phyloP scores from a whole-genome alignment of 2,797 vertebrate genomes.

The Enoplosus armatus region DNA sequence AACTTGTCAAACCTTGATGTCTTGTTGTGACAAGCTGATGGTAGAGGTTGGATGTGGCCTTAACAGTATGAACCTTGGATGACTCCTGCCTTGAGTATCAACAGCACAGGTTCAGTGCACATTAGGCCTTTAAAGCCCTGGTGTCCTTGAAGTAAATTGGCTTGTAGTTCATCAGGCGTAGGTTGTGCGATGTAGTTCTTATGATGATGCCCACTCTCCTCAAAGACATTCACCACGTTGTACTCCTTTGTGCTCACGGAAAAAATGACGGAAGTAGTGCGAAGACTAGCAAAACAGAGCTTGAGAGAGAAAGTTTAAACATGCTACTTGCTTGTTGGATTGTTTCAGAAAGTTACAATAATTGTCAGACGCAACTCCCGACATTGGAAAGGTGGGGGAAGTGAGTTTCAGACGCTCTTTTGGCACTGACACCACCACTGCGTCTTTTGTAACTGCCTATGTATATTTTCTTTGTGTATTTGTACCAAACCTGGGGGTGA shows the following conservation, averaged over 20 bases:
- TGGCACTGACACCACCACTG: not conserved
- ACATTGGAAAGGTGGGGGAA: not conserved
- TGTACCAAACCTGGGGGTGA: not conserved
- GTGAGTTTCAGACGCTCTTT: not conserved
- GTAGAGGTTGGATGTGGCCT: not conserved
- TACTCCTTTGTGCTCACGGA: not conserved
- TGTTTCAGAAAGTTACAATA: not conserved
- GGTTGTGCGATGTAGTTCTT: not conserved
- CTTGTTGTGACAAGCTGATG: slow-evolving; percentile 9
- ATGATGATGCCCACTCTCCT: not conserved
- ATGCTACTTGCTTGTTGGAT: not conserved
- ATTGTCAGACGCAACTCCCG: not conserved
- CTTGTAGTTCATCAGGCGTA: not conserved
- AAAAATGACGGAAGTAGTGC: not conserved
- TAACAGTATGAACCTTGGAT: not conserved
- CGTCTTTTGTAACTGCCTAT: not conserved
- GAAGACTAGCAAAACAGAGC: not conserved
- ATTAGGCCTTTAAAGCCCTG: not conserved
- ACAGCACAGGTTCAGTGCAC: no score
- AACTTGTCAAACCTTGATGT: not conserved
- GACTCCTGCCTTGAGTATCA: not conserved
- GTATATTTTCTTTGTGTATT: not conserved
- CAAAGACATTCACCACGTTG: not conserved
- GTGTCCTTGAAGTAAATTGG: not conserved
- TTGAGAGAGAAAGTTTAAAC: not conserved